Evolutionary conservation across 1,140 invertebrate species (phyloP), one percentile per base, ranked within the genome.

Genomic region (Cepaea nemoralis): DNA sequence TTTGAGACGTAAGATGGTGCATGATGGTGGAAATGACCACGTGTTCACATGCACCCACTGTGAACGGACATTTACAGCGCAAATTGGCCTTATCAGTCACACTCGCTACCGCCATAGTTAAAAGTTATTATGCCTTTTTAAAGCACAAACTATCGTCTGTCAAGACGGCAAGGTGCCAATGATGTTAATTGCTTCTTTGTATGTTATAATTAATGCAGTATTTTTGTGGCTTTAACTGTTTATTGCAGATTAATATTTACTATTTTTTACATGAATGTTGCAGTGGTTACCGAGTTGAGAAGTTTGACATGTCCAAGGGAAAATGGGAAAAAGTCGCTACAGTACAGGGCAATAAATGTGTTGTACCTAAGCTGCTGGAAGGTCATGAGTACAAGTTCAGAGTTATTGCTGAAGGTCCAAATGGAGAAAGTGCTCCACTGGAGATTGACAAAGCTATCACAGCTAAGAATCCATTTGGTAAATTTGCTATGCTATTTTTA

Each of bases 401-500:
- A 90, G 95, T 99, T 69, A 80, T 85, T 67, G 98, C 98, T 66
- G 97, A 99, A 90, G 99, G 99, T 93, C 97, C 98, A 84, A 98
- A 99, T 87, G 98, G 98, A 0, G 93, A 98, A 12, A 98, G 97
- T 22, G 97, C 99, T 85, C 96, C 97, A 27, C 91, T 99, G n/a
- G 96, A 98, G 89, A 88, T 97, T 0, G 97, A 97, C 84, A 96
- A 95, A 89, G 95, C 97, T 19, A 95, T 98, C 14, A 93, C 96
- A 40, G 97, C 97, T 2, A 99, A 98, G 91, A 97, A 97, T 91
- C 97, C 97, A 83, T 99, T 97, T 91, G 96, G 97, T 98, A 93
- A 95, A 14, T 33, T 8, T 6, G 8, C 8, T 48, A 48, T 48
- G 45, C 45, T 19, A 12, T 48, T 48, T 48, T n/a, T n/a, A n/a